Conservation (phyloP, 2,113 vertebrate species). For the Pollimyrus isidori region DNA sequence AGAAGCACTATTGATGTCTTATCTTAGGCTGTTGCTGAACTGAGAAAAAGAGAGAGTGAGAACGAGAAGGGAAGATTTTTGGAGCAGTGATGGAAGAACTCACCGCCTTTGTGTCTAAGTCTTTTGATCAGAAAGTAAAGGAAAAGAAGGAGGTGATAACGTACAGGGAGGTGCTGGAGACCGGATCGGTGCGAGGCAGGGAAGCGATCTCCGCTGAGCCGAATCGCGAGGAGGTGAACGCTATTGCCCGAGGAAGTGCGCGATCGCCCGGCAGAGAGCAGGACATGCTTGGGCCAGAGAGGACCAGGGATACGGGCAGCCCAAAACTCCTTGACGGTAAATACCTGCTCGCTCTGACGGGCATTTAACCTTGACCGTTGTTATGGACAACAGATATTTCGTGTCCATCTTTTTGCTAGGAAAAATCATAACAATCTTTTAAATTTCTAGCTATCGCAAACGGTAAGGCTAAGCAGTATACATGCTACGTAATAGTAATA, state of each 20-base stretch:
- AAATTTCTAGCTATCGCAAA: not conserved
- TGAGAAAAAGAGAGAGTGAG: conserved; percentile 47
- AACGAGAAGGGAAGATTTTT: conserved; percentile 42
- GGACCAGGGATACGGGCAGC: conserved; percentile 75
- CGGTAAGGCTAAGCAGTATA: not conserved
- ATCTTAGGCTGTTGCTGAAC: conserved; percentile 67
- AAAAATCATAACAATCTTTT: conserved; percentile 7
- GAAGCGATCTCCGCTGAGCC: conserved; percentile 68
- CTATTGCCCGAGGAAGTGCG: conserved; percentile 64
- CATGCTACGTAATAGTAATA: not conserved
- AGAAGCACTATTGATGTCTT: conserved; percentile 78
- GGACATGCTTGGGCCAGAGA: conserved; percentile 81
- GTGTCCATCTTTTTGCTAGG: not conserved
- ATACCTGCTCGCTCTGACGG: conserved; percentile 9
- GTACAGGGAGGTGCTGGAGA: conserved; percentile 91
- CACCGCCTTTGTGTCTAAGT: conserved; percentile 95
- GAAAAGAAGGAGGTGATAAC: conserved; percentile 95
- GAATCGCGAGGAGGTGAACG: conserved; percentile 73
- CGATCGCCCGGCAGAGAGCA: conserved; percentile 77
- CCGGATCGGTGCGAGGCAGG: conserved; percentile 76
- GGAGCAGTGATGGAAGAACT: conserved; percentile 89
- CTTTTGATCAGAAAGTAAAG: conserved; percentile 96
- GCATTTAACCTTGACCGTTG: not conserved
- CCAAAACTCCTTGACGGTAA: conserved; percentile 92
- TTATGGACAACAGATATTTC: not conserved